Evolutionary conservation across 2,888 invertebrate genomes (phyloP), one percentile per base, ranked within the genome.

Genomic region (Acrocyrtus sp.): DNA sequence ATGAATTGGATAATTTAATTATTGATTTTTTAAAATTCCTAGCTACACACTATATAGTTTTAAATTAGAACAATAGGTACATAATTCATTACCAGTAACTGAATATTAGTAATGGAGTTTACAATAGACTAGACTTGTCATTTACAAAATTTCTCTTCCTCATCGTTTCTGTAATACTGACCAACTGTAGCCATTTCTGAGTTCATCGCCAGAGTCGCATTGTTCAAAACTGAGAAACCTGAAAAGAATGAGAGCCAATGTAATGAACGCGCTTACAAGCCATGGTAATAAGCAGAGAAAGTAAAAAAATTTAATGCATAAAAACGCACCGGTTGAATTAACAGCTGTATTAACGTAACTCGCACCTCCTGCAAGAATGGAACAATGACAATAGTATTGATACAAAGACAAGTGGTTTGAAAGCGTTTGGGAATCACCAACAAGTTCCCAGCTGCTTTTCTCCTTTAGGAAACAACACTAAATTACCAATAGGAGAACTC

Each of bases 91-190:
- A 74, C 69, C 69, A 69, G 65, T 74, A 65, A 69, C 70, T 65
- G 60, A 69, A 70, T 69, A 74, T 63, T 76, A 70, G 58, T 72
- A 63, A 73, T 74, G 73, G 69, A 69, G 65, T 70, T 69, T 70
- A 62, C 61, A 66, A 68, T 61, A 65, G 79, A 79, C 79, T 79
- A 80, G 80, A 80, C 76, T 73, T 80, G 78, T 80, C 80, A 80
- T 79, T 80, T 80, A 80, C 80, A 80, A 78, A 79, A 77, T 75
- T 80, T 80, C 72, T 80, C 78, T 60, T 77, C 77, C 74, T 79
- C 79, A n/a, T n/a, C n/a, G n/a, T n/a, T n/a, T n/a, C n/a, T n/a
- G 58, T 80, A 79, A 75, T 80, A 80, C 79, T 80, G 79, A 79
- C 79, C 79, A 78, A 79, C 79, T n/a, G n/a, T n/a, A 75, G 79